phyloP scores from a whole-genome alignment of 2,797 vertebrate genomes.

The Tadarida brasiliensis region DNA sequence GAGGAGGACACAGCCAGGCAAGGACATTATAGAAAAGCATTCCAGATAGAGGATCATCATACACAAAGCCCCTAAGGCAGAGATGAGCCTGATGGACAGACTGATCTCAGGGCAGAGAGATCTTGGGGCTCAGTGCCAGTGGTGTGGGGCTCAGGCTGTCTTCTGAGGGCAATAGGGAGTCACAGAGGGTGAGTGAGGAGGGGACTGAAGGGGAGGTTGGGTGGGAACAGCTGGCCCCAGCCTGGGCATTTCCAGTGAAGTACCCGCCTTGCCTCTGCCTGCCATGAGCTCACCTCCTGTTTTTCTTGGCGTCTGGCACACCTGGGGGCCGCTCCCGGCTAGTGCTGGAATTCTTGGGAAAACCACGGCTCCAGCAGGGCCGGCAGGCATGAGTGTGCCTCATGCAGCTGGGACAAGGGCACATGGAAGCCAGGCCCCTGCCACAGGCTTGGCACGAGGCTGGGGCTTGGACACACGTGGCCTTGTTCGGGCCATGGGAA shows the following conservation, averaged over 20 bases:
- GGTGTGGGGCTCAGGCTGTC: not conserved
- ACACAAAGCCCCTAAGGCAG: not conserved
- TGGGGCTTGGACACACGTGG: not conserved
- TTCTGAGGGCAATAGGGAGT: not conserved
- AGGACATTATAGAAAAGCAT: not conserved
- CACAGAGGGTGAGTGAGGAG: not conserved
- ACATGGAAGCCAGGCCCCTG: conserved; percentile 42
- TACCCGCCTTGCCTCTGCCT: not conserved
- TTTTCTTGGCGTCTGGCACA: conserved; percentile 65
- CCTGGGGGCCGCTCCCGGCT: not conserved
- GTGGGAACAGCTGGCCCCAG: not conserved
- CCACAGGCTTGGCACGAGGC: conserved; percentile 32
- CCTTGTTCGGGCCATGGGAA: not conserved
- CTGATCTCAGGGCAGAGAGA: not conserved
- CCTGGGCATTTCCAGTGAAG: not conserved
- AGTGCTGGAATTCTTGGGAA: conserved; percentile 60
- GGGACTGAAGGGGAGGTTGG: not conserved
- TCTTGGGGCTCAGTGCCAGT: not conserved
- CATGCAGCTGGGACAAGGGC: not conserved
- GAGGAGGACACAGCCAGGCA: not conserved
- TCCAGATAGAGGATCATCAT: not conserved
- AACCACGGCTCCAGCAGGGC: conserved; percentile 21
- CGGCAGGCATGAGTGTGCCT: not conserved
- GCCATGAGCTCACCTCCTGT: conserved; percentile 78
- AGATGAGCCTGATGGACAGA: not conserved